Evolutionary conservation across 2,888 invertebrate species (phyloP), one percentile per base, ranked within the genome.

Genomic region (Microdon myrmicae): DNA sequence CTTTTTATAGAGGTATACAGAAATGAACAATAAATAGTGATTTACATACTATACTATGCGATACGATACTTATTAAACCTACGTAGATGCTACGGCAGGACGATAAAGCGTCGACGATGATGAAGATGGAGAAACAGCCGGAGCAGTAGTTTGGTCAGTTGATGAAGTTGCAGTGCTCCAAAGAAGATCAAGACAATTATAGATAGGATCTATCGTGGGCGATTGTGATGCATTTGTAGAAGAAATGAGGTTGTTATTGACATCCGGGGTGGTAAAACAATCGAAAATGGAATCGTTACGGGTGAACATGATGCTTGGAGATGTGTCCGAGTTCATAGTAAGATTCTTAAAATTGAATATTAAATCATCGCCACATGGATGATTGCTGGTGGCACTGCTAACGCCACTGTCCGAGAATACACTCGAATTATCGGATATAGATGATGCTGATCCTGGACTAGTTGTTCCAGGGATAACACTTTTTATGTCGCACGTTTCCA

Each of bases 311-410:
- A 56, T 7, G 22, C 32, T 49, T 1, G 58, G 29, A 28, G 37
- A 43, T 14, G 45, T 37, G 22, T 58, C 32, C 23, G 64, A 31
- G n/a, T 54, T 37, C 48, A 60, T 44, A 26, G 67, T 51, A 54
- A 78, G 74, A 71, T 76, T 73, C 68, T 78, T 77, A 71, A 78
- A 79, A 71, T 73, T 79, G 64, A 77, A 79, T 61, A 79, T 73
- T 66, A 79, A 71, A 69, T 78, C 75, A 68, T 76, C 75, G 39
- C 72, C 70, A 53, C 60, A 37, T 28, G 43, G 51, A 17, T 45
- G 39, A 44, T 48, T 44, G 25, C 44, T 60, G 9, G 56, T 37
- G 4, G 48, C 69, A 60, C 76, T 75, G 66, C 75, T 73, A 29
- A 72, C 31, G 3, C 67, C 68, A 55, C 69, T 70, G 60, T 74